A percentile compares a stretch with the other conserved stretches of the same genome.
Evolutionary conservation across 2,113 vertebrate genomes (phyloP).

Genomic region (rabbit (Oryctolagus cuniculus)): DNA sequence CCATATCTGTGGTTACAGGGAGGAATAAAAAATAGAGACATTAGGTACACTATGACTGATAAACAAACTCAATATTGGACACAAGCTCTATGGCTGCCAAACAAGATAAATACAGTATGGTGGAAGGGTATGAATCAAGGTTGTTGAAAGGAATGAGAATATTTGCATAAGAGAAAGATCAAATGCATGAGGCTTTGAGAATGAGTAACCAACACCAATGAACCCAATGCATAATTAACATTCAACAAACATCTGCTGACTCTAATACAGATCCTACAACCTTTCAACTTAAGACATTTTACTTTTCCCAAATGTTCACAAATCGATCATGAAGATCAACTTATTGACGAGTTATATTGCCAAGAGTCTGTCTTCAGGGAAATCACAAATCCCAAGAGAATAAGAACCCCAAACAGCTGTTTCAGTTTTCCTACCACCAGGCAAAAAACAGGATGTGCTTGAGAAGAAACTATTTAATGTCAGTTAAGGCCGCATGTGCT

Average conservation of each 20-base stretch:
- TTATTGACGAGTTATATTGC: not conserved
- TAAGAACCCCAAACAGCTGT: not conserved
- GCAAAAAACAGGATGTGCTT: not conserved
- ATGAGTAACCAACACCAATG: not conserved
- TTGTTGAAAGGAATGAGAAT: not conserved
- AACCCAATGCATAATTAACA: not conserved
- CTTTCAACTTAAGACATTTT: conserved; percentile 49
- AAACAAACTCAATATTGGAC: not conserved
- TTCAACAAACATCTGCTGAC: not conserved
- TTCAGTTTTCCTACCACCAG: not conserved
- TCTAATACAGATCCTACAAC: conserved; percentile 11
- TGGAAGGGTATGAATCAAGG: not conserved
- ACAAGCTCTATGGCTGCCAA: no score
- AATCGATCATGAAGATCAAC: conserved; percentile 27
- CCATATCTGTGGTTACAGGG: not conserved
- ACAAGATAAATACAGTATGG: not conserved
- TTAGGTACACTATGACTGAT: not conserved
- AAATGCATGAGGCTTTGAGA: not conserved
- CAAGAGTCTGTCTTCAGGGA: not conserved
- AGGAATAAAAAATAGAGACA: not conserved
- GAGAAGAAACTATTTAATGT: not conserved
- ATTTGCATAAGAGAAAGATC: not conserved
- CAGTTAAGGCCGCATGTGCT: not conserved
- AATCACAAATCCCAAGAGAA: conserved; percentile 19
- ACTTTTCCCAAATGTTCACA: conserved; percentile 9